phyloP scores from a whole-genome alignment of 1,140 invertebrate species.

The Palaemon carinicauda region DNA sequence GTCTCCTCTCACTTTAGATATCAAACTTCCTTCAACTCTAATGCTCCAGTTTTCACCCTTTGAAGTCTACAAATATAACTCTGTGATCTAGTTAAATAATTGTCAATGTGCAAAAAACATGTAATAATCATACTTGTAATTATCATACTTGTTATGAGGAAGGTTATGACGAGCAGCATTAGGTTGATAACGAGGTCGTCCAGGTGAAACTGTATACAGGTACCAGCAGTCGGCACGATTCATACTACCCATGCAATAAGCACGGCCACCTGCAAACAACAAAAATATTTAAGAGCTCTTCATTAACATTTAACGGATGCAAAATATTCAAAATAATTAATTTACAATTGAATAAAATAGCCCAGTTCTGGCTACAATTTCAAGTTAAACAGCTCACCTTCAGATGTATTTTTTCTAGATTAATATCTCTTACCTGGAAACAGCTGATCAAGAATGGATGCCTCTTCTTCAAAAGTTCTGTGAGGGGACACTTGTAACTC shows the following conservation, averaged over 20 bases:
- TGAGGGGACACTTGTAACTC: constrained; percentile 88
- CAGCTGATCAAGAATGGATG: constrained; percentile 82
- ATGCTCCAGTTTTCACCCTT: too few species aligned
- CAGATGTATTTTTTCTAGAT: background rate
- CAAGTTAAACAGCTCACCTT: background rate
- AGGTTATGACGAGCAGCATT: constrained; percentile 42
- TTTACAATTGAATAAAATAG: background rate
- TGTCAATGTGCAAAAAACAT: too few species aligned
- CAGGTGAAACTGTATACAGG: constrained; percentile 80
- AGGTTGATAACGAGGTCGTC: constrained; percentile 31
- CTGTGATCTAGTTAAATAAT: background rate
- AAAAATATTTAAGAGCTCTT: background rate
- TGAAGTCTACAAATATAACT: background rate
- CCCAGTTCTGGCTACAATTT: background rate
- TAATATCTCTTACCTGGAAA: constrained; percentile 79
- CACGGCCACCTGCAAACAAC: constrained; percentile 36
- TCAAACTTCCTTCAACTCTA: background rate
- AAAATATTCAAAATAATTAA: too few species aligned
- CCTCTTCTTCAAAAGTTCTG: constrained; percentile 89
- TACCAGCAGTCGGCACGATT: constrained; percentile 79
- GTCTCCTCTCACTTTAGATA: background rate
- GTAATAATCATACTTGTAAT: background rate
- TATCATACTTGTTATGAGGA: constrained; percentile 16
- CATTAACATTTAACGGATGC: too few species aligned
- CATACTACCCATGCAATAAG: constrained; percentile 51